Conservation (phyloP, 2,888 invertebrate genomes). For the Conops quadrifasciatus region DNA sequence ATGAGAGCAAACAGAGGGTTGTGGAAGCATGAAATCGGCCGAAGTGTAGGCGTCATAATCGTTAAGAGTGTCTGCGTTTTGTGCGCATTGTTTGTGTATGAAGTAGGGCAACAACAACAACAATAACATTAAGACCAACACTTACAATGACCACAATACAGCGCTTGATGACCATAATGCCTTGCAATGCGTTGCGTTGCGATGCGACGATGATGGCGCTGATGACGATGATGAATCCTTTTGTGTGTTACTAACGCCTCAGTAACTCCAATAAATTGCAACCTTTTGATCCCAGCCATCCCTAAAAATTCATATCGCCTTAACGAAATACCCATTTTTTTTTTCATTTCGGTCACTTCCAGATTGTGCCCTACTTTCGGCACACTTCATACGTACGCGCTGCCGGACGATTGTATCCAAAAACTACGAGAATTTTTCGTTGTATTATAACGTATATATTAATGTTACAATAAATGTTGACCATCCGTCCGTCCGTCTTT, state of each 20-base stretch:
- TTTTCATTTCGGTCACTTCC: too few species aligned
- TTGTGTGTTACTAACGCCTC: conserved; percentile 10
- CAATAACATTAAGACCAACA: background rate
- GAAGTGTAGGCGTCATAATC: conserved; percentile 25
- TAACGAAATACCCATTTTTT: too few species aligned
- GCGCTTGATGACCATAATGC: too few species aligned
- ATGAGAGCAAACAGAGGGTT: background rate
- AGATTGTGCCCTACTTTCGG: conserved; percentile 38
- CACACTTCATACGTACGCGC: conserved; percentile 39
- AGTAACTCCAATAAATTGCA: background rate
- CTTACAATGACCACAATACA: too few species aligned
- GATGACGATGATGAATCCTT: conserved; percentile 21
- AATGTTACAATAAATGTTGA: too few species aligned
- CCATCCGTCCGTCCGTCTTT: too few species aligned
- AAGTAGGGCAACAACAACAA: background rate
- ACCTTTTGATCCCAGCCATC: background rate
- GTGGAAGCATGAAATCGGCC: background rate
- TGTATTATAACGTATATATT: too few species aligned
- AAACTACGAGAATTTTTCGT: too few species aligned
- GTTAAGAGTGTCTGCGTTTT: conserved; percentile 15
- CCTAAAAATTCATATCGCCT: background rate
- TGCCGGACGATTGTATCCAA: too few species aligned
- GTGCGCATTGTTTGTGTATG: background rate
- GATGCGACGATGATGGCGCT: background rate
- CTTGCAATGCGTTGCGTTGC: too few species aligned